Evolutionary conservation across 2,113 vertebrate genomes (phyloP).

Genomic region (Silurus meridionalis): DNA sequence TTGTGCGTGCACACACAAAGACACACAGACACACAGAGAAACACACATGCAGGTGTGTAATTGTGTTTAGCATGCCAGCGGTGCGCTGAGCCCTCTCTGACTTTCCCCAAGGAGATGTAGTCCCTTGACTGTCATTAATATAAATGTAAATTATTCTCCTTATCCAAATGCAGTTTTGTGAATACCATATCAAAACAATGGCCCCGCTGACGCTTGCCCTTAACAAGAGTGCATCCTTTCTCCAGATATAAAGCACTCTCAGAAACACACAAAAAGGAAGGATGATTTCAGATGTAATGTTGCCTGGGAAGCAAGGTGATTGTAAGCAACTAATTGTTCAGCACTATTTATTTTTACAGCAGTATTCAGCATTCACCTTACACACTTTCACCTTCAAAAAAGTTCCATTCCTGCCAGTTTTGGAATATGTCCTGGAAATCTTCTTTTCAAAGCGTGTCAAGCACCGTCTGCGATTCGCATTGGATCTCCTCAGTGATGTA

Average conservation of each 20-base stretch:
- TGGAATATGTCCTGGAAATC: too few species aligned
- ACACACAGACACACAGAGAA: neutral
- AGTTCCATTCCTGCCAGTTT: too few species aligned
- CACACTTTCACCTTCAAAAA: too few species aligned
- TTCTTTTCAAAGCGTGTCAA: too few species aligned
- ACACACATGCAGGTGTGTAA: constrained; percentile 25
- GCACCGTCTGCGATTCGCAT: too few species aligned
- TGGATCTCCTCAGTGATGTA: too few species aligned
- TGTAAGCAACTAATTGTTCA: neutral
- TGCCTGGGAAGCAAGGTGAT: neutral
- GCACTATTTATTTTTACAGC: neutral
- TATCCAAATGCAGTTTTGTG: constrained; percentile 36
- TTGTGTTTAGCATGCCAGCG: constrained; percentile 20
- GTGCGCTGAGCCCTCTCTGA: neutral
- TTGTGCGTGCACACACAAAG: neutral
- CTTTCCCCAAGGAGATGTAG: constrained; percentile 4
- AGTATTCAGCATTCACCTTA: too few species aligned
- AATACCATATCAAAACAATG: constrained; percentile 41
- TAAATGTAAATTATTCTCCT: constrained; percentile 43
- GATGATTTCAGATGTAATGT: neutral
- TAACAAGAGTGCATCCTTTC: neutral
- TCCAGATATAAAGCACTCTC: neutral
- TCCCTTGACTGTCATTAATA: constrained; percentile 38
- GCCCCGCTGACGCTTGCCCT: neutral
- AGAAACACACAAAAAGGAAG: neutral